Base-by-base conservation (phyloP, 2,888 invertebrate species). In the Meliscaeva auricollis region DNA sequence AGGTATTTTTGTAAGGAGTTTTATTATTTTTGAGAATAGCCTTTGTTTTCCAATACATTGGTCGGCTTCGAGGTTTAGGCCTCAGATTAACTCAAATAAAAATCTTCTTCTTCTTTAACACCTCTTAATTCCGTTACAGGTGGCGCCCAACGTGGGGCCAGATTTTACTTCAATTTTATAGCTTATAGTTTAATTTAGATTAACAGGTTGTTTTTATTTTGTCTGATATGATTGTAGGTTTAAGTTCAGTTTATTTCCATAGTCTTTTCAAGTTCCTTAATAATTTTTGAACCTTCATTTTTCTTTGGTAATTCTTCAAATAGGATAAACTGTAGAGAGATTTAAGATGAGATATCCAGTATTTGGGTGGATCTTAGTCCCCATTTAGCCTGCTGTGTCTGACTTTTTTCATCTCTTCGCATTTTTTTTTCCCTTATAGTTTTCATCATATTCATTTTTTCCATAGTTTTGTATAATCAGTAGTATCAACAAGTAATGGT, bases 131-230 rank as follows among this genome's bases (percentile, higher is more conserved):
- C 15, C 54, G 54, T 54, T 54, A 54, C 54, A 54, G 54, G 54
- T 54, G 54, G 54, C 54, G 54, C 54, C 32, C 30, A 54, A 54
- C 15, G 30, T 54, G 54, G 54, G 54, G 54, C 32, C 54, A 13
- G 26, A 30, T 54, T 38, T 54, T 30, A 30, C 30, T 54, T 15
- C 54, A 30, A 30, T 30, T 54, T 13, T 30, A 54, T 9, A 38
- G 8, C 11, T 50, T 4, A 9, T n/a, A n/a, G n/a, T n/a, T 15
- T 15, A 32, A 54, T 32, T 8, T 8, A 3, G 30, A 54, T 30
- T 32, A 32, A n/a, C 9, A 32, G 30, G 15, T 54, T 1, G 2
- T 6, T 22, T 22, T 52, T 52, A 1, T 13, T 8, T 30, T 26
- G 9, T 3, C n/a, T 26, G 52, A 26, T 52, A 2, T 26, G 22